Conservation (phyloP, 2,113 vertebrate species). For the Saimiri boliviensis region DNA sequence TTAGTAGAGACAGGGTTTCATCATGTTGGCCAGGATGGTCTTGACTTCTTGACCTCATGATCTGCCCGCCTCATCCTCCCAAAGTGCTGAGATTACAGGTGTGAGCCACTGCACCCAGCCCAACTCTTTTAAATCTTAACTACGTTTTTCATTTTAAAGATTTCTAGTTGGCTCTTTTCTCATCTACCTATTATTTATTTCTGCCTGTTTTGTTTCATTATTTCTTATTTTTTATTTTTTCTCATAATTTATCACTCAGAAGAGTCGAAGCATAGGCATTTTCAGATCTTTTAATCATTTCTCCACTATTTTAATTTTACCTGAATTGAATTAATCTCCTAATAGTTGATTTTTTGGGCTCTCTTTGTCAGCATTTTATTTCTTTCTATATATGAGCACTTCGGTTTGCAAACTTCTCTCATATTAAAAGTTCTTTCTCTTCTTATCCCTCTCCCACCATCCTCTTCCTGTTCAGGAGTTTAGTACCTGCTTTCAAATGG, state of each 20-base stretch:
- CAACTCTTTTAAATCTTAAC: neutral
- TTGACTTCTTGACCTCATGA: no score
- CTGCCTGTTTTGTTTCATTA: neutral
- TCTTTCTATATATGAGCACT: neutral
- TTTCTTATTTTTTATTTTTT: neutral
- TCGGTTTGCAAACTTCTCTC: neutral
- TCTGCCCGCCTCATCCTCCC: no score
- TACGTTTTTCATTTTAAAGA: neutral
- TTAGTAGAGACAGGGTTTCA: no score
- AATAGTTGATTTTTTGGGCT: neutral
- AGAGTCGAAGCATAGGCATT: neutral
- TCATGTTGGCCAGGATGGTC: no score
- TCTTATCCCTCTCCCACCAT: neutral
- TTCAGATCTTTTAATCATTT: constrained; percentile 1
- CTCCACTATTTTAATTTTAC: neutral
- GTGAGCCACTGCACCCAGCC: no score
- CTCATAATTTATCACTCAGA: neutral
- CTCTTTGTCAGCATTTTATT: neutral
- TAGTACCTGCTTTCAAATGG: neutral
- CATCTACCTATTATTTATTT: neutral
- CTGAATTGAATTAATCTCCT: neutral
- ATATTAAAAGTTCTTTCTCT: neutral
- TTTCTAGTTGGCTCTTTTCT: neutral
- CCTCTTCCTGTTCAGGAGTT: neutral
- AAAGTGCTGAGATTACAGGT: no score